A percentile compares a stretch with the other conserved stretches of the same genome.
Conservation (phyloP, 2,113 vertebrate genomes). For the Pyrgilauda ruficollis region DNA sequence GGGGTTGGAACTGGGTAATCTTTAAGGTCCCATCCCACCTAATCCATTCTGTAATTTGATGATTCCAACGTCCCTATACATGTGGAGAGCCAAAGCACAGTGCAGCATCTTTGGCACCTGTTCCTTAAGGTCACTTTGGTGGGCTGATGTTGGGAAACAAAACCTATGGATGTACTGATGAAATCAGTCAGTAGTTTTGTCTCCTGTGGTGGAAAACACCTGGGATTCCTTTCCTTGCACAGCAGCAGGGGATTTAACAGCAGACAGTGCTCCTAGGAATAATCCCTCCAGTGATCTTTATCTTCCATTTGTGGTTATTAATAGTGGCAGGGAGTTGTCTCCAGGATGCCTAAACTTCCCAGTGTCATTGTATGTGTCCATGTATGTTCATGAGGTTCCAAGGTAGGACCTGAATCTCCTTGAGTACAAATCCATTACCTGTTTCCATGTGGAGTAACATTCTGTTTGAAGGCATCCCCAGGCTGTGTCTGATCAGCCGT, state of each 20-base stretch:
- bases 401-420: not conserved
- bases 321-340: not conserved
- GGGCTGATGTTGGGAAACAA: not conserved
- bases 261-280: not conserved
- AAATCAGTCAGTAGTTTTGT: not conserved
- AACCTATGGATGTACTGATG: not conserved
- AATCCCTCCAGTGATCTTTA: not conserved
- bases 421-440: conserved; percentile 24
- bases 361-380: rapidly evolving
- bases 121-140: not conserved
- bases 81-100: not conserved
- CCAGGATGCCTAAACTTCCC: not conserved
- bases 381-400: not conserved
- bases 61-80: rapidly evolving
- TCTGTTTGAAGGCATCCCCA: conserved; percentile 62
- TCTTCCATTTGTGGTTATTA: not conserved
- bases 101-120: not conserved
- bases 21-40: not conserved
- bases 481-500: not conserved
- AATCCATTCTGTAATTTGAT: not conserved
- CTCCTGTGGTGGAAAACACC: not conserved
- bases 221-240: not conserved
- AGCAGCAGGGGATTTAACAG: not conserved
- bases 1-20: not conserved
- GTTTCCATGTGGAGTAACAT: conserved; percentile 44